Percentiles rank a stretch among this genome's conserved stretches.
Conservation (phyloP, 2,888 invertebrate genomes). For the Eristalis tenax region DNA sequence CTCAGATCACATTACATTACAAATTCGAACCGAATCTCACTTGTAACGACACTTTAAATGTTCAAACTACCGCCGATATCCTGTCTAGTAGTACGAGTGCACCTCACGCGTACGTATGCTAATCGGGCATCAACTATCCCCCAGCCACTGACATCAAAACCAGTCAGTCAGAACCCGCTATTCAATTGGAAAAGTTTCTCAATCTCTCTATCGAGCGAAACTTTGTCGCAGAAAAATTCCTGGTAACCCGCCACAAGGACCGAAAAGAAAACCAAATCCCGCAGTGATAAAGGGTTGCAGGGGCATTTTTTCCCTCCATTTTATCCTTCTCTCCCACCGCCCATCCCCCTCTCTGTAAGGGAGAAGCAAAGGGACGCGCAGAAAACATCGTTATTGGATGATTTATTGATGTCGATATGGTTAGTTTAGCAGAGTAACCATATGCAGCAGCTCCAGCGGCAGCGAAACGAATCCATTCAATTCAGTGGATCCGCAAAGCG, state of each 20-base stretch:
- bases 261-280: conserved; percentile 23
- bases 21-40: conserved; percentile 44
- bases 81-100: neutral
- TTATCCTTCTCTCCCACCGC: neutral
- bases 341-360: neutral
- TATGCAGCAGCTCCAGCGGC: conserved; percentile 13
- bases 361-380: neutral
- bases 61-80: neutral
- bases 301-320: conserved; percentile 8
- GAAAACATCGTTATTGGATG: conserved; percentile 78
- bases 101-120: conserved; percentile 31
- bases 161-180: neutral
- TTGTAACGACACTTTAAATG: conserved; percentile 55
- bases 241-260: neutral
- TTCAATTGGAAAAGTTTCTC: conserved; percentile 60
- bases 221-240: conserved; percentile 40
- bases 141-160: neutral
- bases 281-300: conserved; percentile 46
- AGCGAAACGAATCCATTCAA: conserved; percentile 20
- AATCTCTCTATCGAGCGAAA: conserved; percentile 26
- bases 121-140: conserved; percentile 30
- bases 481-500: conserved; percentile 15
- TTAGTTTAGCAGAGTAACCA: conserved; percentile 76
- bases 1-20: conserved; percentile 42
- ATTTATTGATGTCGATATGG: conserved; percentile 81